Conservation (phyloP, 2,888 invertebrate genomes). For the Labia minor region DNA sequence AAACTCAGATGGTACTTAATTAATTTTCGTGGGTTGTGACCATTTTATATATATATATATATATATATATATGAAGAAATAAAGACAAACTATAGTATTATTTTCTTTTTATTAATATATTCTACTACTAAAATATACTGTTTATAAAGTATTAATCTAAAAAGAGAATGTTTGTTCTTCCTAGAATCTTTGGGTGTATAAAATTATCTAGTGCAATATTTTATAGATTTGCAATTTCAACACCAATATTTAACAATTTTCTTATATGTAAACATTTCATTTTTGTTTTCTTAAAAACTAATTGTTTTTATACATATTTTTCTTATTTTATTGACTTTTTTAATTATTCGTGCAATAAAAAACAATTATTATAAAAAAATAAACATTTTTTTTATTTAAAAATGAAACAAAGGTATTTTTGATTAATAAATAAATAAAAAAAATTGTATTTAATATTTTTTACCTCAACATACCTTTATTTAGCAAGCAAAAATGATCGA, state of each 20-base stretch:
- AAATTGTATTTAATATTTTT: too few relatives aligned
- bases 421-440: too few relatives aligned
- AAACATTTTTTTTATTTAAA: too few relatives aligned
- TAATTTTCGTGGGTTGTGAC: not conserved
- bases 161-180: not conserved
- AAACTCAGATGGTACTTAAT: not conserved
- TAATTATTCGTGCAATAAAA: too few relatives aligned
- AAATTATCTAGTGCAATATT: conserved; percentile 7
- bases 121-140: not conserved
- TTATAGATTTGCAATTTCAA: not conserved
- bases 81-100: not conserved
- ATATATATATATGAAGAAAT: not conserved
- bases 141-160: not conserved
- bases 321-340: not conserved
- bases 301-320: not conserved
- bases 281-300: not conserved
- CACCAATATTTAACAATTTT: not conserved
- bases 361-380: too few relatives aligned
- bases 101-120: not conserved
- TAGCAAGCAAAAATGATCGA: too few relatives aligned
- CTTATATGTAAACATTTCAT: not conserved
- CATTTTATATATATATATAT: not conserved
- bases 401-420: too few relatives aligned
- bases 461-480: too few relatives aligned
- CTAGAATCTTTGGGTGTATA: not conserved